These are phyloP conservation scores for Spodoptera littoralis DNA, from an alignment of 2,888 invertebrate species.

Conservation along the genomic window DNA sequence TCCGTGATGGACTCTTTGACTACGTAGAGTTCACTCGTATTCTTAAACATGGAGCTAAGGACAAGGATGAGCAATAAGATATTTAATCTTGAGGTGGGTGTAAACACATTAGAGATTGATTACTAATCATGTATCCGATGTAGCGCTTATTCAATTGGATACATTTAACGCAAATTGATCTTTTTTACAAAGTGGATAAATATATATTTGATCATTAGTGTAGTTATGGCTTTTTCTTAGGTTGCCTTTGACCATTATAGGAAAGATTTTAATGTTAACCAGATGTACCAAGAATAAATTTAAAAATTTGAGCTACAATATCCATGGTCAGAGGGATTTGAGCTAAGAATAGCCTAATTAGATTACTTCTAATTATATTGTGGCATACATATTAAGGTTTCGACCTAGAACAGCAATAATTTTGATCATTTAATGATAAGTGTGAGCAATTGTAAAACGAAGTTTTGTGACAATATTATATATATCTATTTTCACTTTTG, in stretches of 20 bases:
- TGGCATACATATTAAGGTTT: no score
- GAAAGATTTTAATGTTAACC: no score
- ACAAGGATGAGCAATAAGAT: constrained; percentile 96
- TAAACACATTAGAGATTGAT: constrained; percentile 39
- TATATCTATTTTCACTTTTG: background rate
- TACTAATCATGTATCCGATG: constrained; percentile 15
- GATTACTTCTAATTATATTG: no score
- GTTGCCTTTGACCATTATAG: no score
- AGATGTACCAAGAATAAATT: no score
- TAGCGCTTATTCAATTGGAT: constrained; percentile 8
- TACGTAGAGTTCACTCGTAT: constrained; percentile 99
- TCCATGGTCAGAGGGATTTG: no score
- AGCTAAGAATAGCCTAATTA: background rate
- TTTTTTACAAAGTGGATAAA: background rate
- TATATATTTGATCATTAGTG: constrained; percentile 3
- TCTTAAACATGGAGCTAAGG: constrained; percentile 99
- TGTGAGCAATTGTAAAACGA: no score
- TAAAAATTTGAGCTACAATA: no score
- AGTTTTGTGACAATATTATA: constrained; percentile 2
- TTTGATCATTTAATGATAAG: no score
- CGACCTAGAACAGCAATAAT: no score
- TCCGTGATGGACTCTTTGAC: constrained; percentile 97
- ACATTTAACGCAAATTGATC: constrained; percentile 5
- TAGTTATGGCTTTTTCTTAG: background rate
- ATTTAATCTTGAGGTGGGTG: constrained; percentile 38